Evolutionary conservation across 2,797 vertebrate genomes (phyloP).

Genomic region (Luscinia luscinia): DNA sequence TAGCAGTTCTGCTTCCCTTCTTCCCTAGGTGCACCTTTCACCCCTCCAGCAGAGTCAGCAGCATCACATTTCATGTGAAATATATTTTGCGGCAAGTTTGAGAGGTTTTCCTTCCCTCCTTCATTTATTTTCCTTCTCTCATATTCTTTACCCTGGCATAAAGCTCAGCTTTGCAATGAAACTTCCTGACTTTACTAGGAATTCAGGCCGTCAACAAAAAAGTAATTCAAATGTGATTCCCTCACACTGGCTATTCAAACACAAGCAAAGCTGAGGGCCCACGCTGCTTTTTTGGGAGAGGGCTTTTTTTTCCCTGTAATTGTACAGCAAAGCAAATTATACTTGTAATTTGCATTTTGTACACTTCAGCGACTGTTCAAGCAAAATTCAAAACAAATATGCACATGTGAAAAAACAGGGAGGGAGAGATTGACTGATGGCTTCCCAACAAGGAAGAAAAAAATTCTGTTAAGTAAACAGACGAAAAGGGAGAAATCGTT

Average conservation of each 20-base stretch:
- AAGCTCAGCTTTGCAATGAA: constrained; percentile 6
- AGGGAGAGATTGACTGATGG: constrained; percentile 19
- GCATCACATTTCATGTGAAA: constrained; percentile 11
- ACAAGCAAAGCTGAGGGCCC: constrained; percentile 36
- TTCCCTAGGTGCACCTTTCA: background rate
- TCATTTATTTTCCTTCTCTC: constrained; percentile 48
- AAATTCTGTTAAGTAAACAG: constrained; percentile 61
- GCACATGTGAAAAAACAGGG: constrained; percentile 27
- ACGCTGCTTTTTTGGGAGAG: constrained; percentile 3
- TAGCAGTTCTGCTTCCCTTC: background rate
- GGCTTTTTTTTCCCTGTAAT: constrained; percentile 18
- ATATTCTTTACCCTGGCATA: constrained; percentile 24
- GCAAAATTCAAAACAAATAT: constrained; percentile 73
- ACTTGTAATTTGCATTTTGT: constrained; percentile 73
- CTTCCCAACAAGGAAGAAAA: constrained; percentile 42
- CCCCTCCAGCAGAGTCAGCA: background rate
- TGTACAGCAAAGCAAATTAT: constrained; percentile 54
- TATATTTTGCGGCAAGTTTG: background rate
- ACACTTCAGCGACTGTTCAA: constrained; percentile 67
- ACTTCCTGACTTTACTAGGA: constrained; percentile 40
- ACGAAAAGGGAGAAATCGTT: constrained; percentile 15
- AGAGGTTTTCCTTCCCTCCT: constrained; percentile 21
- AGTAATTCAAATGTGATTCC: constrained; percentile 18
- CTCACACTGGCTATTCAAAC: constrained; percentile 1
- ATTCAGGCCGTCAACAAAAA: constrained; percentile 15